Base-by-base conservation (phyloP, 92 coral and sea anemone species). In the Heliopora coerulea region DNA sequence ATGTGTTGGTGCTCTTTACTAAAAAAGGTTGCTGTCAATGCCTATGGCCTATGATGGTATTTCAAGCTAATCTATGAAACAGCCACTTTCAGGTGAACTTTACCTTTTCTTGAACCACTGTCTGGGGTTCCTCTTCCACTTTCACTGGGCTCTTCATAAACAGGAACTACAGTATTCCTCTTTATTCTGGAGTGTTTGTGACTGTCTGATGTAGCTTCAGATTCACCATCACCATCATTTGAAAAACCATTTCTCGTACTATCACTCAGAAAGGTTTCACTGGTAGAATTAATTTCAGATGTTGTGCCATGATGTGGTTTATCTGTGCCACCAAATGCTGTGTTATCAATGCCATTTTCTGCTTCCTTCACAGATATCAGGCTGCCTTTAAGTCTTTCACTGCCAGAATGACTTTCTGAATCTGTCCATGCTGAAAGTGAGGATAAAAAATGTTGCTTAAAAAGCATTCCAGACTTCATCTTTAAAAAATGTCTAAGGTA, bases 101-200 rank as follows among this genome's bases (percentile, higher is more conserved):
- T 72, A 86, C 99, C 99, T 95, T 88, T 90, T 79, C 83, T 82
- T 32, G 86, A 78, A 49, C 87, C 91, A 83, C 90, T 89, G n/a
- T 92, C 97, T 42, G 99, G 99, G 30, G 99, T 90, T 64, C 85
- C 96, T 19, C 91, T 73, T 21, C 99, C 93, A 77, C 95, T 90
- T 24, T 90, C 96, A 54, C 62, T 70, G 28, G 54, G 27, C 49
- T 89, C 99, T 0, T 83, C 96, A 68, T 95, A 91, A 59, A 87
- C 84, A 0, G 99, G 99, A 1, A 84, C 89, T 34, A 95, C 89
- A 24, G 96, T 80, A 41, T 95, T 95, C 64, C 87, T 88, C 68
- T 95, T 95, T 46, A 95, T 80, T 50, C 82, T 86, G 49, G 87
- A 48, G 50, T 84, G 63, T 57, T 89, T 74, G n/a, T 78, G 88